Percentiles rank a stretch among this genome's conserved stretches.
These are phyloP conservation scores for Lophotis ruficrista DNA, from an alignment of 2,113 vertebrate species.

Conservation along the genomic window DNA sequence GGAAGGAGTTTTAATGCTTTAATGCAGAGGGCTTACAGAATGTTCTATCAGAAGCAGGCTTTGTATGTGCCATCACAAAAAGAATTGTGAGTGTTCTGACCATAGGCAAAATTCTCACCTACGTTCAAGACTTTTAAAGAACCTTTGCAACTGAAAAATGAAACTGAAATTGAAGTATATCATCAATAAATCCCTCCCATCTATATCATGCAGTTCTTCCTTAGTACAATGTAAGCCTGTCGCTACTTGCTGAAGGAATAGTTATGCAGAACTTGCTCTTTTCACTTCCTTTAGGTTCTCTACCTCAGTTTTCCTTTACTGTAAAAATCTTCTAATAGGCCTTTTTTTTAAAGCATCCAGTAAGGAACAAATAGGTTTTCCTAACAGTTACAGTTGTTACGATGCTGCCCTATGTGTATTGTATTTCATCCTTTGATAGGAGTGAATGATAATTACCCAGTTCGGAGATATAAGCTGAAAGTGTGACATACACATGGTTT, in stretches of 20 bases:
- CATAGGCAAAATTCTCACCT: not conserved
- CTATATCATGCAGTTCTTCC: not conserved
- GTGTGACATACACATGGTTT: rapidly evolving
- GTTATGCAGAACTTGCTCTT: not conserved
- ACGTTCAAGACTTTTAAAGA: not conserved
- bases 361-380: not conserved
- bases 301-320: not conserved
- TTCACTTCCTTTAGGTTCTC: not conserved
- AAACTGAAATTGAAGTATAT: not conserved
- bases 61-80: not conserved
- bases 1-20: not conserved
- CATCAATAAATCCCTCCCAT: not conserved
- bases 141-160: not conserved
- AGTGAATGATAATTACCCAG: not conserved
- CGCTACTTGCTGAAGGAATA: not conserved
- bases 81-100: not conserved
- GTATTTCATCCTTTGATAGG: not conserved
- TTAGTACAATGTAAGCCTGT: not conserved
- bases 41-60: not conserved
- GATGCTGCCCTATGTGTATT: not conserved
- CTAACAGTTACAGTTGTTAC: not conserved
- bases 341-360: not conserved
- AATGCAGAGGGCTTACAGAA: not conserved
- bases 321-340: not conserved
- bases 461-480: not conserved